Evolutionary conservation across 1,140 invertebrate species (phyloP).

Genomic region (Heliconius hermathena): DNA sequence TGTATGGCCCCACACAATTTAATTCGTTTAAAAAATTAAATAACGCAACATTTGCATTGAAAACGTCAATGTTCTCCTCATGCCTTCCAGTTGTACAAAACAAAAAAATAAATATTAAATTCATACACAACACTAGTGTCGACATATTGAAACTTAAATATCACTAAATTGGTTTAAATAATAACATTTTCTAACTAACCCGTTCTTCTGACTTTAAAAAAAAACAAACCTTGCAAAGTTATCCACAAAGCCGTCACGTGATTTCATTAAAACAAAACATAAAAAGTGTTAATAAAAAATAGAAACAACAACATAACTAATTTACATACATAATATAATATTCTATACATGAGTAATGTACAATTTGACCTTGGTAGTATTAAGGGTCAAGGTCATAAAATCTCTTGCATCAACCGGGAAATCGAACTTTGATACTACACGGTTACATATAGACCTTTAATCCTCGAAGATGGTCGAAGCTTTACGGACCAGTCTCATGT

Average conservation of each 20-base stretch:
- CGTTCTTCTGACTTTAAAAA: constrained; percentile 6
- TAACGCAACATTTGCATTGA: not conserved
- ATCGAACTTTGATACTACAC: not conserved
- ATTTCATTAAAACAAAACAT: constrained; percentile 31
- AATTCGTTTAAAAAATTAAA: not conserved
- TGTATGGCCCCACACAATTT: too few relatives aligned
- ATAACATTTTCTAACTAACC: constrained; percentile 9
- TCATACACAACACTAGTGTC: constrained; percentile 1
- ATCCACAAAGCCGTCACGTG: constrained; percentile 11
- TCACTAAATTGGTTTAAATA: not conserved
- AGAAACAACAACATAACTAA: constrained; percentile 58
- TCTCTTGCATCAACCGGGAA: not conserved
- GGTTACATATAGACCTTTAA: not conserved
- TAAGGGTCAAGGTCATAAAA: not conserved
- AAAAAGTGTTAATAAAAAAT: constrained; percentile 35
- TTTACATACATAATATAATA: constrained; percentile 46
- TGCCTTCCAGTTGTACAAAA: not conserved
- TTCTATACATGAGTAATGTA: constrained; percentile 41
- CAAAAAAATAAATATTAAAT: not conserved
- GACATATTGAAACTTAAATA: constrained; percentile 3
- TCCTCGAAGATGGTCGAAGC: not conserved
- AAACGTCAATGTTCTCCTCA: not conserved
- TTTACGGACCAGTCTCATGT: not conserved
- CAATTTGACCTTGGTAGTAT: constrained; percentile 22
- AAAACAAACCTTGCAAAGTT: not conserved